Evolutionary conservation across 2,888 invertebrate genomes (phyloP), one percentile per base, ranked within the genome.

Genomic region (Drosophila borborema): DNA sequence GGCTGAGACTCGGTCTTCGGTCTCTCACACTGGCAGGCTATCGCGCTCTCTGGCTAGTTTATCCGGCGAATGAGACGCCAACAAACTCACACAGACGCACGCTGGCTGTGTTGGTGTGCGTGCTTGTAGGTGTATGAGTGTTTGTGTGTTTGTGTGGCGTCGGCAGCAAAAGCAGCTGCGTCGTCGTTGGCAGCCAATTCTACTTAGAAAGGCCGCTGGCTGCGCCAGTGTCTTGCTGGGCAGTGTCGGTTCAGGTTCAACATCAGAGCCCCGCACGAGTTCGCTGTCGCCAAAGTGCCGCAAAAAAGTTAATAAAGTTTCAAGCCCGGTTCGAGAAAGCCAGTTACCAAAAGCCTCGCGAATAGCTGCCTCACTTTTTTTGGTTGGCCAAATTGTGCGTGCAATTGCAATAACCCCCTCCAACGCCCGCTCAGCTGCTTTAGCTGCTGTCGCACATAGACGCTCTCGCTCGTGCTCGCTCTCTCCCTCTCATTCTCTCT

Each of bases 201-300:
- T 92, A 90, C 90, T 89, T 91, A 91, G 92, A 92, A 92, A 91
- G 89, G 83, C 86, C 67, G 75, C 55, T 79, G 74, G 66, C 76
- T 79, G 82, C 74, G 81, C 77, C 90, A 91, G 90, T 92, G 80
- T 90, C 91, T 90, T 91, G 85, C 81, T 82, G 82, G 89, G 85
- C 92, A 93, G 93, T 92, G 91, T 92, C 92, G 93, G 93, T 92
- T 93, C 88, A 92, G 90, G 83, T 77, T 77, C 82, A 77, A 91
- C 92, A 83, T 91, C 86, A 83, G 88, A 87, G 74, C 80, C 80
- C 86, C 90, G 90, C 90, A 81, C 91, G 89, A 90, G 90, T 86
- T 63, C 72, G 66, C 64, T 58, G 78, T 68, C 65, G 67, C 55
- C 62, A 53, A 58, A 71, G 38, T 59, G 55, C 38, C 45, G 64